Evolutionary conservation across 2,797 vertebrate species (phyloP).

Genomic region (Enoplosus armatus): DNA sequence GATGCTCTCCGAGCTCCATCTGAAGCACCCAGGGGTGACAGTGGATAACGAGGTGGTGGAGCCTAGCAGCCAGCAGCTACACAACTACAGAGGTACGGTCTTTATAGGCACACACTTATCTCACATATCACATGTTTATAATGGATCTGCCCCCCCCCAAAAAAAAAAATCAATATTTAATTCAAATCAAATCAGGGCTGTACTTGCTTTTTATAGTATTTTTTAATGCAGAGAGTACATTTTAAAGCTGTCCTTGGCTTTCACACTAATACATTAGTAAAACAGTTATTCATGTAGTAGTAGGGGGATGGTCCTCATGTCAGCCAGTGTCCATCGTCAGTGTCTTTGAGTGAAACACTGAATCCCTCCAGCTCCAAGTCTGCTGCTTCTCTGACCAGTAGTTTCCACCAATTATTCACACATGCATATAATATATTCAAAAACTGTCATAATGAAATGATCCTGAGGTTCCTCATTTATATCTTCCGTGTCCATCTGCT

Average conservation of each 20-base stretch:
- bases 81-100: constrained; percentile 90
- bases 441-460: neutral
- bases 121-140: neutral
- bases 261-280: constrained; percentile 19
- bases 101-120: neutral
- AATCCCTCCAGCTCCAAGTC: constrained; percentile 7
- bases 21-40: constrained; percentile 84
- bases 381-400: neutral
- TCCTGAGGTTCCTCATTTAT: neutral
- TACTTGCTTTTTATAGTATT: constrained; percentile 7
- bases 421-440: neutral
- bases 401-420: neutral
- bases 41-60: constrained; percentile 93
- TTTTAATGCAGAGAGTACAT: constrained; percentile 9
- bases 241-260: neutral
- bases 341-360: constrained; percentile 4
- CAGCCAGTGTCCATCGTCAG: constrained; percentile 8
- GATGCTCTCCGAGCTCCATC: constrained; percentile 88
- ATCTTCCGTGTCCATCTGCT: neutral
- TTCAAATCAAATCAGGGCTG: neutral
- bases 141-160: neutral
- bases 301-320: neutral
- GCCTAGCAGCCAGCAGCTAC: constrained; percentile 90
- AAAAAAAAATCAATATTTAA: constrained; percentile 20
- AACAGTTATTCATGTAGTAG: neutral